Conservation (phyloP, 2,888 invertebrate genomes). For the Escarpia spicata region DNA sequence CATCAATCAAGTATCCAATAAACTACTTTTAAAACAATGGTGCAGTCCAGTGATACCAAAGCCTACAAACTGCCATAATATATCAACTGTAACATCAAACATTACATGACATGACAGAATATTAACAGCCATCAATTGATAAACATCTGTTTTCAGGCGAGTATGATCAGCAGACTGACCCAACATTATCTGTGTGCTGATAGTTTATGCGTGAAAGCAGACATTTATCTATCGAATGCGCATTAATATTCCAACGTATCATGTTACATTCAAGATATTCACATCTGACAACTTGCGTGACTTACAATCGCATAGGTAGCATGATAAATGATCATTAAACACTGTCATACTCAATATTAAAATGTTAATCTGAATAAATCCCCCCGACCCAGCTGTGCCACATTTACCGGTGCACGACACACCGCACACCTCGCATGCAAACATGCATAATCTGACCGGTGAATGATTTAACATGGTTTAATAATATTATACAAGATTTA, state of each 20-base stretch:
- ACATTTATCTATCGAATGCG: background rate
- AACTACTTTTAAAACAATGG: too few species aligned
- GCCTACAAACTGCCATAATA: background rate
- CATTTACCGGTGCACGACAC: background rate
- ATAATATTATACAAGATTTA: too few species aligned
- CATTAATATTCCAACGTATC: background rate
- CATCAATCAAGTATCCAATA: too few species aligned
- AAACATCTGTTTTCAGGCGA: background rate
- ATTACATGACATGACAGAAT: background rate
- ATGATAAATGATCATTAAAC: background rate
- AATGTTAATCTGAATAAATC: background rate
- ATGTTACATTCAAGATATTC: background rate
- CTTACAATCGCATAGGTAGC: background rate
- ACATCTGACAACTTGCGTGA: background rate
- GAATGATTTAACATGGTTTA: too few species aligned
- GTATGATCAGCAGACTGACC: background rate
- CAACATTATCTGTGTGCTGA: background rate
- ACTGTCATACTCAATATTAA: background rate
- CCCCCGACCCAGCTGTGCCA: background rate
- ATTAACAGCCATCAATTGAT: background rate
- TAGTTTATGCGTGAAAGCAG: background rate
- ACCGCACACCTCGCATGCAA: background rate
- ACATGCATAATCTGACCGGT: too few species aligned
- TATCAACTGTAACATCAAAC: background rate
- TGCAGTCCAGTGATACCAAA: too few species aligned